A percentile compares a stretch with the other conserved stretches of the same genome.
Evolutionary conservation across 2,797 vertebrate genomes (phyloP).

Genomic region (Hypotaenidia philippensis): DNA sequence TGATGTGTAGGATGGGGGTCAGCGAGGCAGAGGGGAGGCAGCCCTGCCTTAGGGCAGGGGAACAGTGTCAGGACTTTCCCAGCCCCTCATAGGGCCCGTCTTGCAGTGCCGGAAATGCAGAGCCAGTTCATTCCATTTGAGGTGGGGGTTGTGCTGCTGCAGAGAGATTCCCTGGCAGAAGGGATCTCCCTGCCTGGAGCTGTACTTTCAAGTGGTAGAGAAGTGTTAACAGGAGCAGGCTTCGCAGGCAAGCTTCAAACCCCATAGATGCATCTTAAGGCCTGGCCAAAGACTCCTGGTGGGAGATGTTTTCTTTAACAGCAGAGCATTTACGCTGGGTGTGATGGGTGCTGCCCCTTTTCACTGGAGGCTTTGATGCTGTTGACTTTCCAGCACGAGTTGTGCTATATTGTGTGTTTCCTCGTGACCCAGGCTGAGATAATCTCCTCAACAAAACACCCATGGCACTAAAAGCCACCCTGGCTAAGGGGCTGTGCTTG

Average conservation of each 20-base stretch:
- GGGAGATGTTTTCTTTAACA: not conserved
- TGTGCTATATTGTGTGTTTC: not conserved
- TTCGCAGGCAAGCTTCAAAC: not conserved
- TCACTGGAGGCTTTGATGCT: not conserved
- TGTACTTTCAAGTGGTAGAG: not conserved
- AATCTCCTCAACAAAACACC: not conserved
- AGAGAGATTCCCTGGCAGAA: not conserved
- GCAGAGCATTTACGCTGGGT: not conserved
- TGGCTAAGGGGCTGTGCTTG: fast-evolving
- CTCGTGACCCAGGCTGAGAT: not conserved
- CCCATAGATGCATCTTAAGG: not conserved
- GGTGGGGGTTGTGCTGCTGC: not conserved
- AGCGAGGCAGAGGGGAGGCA: not conserved
- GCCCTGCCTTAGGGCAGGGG: not conserved
- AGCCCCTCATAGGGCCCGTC: fast-evolving
- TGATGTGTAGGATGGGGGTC: not conserved
- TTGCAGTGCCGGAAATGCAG: not conserved
- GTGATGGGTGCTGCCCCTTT: not conserved
- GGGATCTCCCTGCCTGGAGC: not conserved
- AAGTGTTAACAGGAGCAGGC: not conserved
- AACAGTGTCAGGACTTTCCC: not conserved
- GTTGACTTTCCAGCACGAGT: not conserved
- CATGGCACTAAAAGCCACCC: not conserved
- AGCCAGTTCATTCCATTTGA: not conserved
- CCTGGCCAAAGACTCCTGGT: not conserved